Evolutionary conservation across 2,888 invertebrate species (phyloP).

Genomic region (Gymnosoma rotundatum): DNA sequence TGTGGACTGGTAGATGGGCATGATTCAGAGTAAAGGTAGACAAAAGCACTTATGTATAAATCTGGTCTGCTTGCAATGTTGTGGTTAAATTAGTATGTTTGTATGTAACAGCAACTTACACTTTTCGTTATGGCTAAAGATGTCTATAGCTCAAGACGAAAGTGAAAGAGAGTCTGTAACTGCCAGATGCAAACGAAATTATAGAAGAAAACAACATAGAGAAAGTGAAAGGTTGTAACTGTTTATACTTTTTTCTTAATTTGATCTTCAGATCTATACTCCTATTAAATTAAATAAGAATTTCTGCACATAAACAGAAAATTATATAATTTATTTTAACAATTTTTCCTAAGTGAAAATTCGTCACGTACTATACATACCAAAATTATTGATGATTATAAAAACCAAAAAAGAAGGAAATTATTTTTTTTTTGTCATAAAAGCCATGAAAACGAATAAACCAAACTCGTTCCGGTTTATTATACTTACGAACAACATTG

Average conservation of each 20-base stretch:
- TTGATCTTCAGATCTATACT: background rate
- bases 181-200: conserved; percentile 23
- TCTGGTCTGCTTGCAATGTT: conserved; percentile 49
- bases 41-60: conserved; percentile 51
- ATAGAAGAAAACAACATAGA: conserved; percentile 1
- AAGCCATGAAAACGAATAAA: conserved; percentile 64
- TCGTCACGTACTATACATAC: conserved; percentile 10
- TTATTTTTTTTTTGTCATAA: conserved; percentile 35
- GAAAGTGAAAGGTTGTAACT: conserved; percentile 68
- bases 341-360: conserved; percentile 4
- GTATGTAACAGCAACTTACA: conserved; percentile 39
- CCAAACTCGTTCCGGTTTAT: conserved; percentile 53
- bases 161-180: conserved; percentile 61
- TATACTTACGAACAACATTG: conserved; percentile 34
- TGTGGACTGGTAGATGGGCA: background rate
- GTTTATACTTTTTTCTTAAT: background rate
- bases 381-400: conserved; percentile 5
- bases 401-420: background rate
- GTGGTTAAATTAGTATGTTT: conserved; percentile 21
- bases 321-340: background rate
- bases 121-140: conserved; percentile 11
- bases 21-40: conserved; percentile 50
- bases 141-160: conserved; percentile 57
- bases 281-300: background rate
- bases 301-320: background rate